Base-by-base conservation (phyloP, 2,113 vertebrate species). In the Corythaixoides concolor region DNA sequence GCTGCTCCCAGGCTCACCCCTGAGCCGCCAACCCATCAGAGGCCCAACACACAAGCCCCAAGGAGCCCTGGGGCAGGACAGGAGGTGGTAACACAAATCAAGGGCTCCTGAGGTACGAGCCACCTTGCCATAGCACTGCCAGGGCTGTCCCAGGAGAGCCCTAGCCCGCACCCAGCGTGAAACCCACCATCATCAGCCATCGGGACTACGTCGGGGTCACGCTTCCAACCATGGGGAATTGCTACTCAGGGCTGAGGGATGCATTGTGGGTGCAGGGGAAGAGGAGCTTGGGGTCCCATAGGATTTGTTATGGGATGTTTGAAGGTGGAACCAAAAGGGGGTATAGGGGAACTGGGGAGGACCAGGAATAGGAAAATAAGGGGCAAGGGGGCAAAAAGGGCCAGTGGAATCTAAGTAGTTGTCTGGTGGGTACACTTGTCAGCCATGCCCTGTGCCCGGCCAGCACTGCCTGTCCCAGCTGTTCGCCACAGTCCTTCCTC, bases 181-280 rank as follows among this genome's bases (percentile, higher is more conserved):
- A 72, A 52, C 4, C 17, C 28, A 17, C 9, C 33, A 24, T 4
- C 14, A 43, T 19, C 37, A 20, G 52, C 39, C 39, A 20, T 16
- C 2, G 1, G n/a, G 26, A 59, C 11, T 10, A 68, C 12, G 11
- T 21, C 5, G 1, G 6, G 12, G 15, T 59, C 35, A 26, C 0
- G 1, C 5, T 45, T 47, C 28, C 3, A 6, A 52, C 24, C n/a
- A n/a, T 13, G 13, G n/a, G 22, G 3, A 2, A 0, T 10, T 60
- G 39, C 7, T 73, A 32, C 47, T 41, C 52, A 53, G 18, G 11
- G 7, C 16, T 53, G 30, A 16, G 6, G 32, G 13, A 56, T 33
- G 58, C 0, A 1, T 12, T 50, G 26, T 35, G 15, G 3, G 5
- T 15, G 5, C 15, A 47, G 28, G 15, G 12, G 13, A 88, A 30